Evolutionary conservation across 2,113 vertebrate species (phyloP).

Genomic region (Aptenodytes forsteri): DNA sequence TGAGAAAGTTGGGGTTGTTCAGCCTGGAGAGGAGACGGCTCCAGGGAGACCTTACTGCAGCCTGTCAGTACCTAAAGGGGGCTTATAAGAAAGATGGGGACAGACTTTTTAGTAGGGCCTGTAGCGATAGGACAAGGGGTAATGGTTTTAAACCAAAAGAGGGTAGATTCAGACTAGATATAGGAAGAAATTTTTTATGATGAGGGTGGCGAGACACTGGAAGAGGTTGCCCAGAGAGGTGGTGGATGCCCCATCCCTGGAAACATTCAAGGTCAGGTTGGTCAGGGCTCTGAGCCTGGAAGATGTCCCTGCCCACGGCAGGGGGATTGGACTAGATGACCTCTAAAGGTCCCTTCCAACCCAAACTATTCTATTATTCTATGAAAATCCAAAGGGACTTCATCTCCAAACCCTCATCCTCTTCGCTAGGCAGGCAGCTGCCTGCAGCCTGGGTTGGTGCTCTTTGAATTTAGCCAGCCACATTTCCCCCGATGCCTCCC

Average conservation of each 20-base stretch:
- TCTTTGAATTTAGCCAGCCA: background rate
- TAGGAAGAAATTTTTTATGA: fast-evolving
- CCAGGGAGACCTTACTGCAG: background rate
- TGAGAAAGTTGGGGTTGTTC: background rate
- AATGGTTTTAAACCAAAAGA: background rate
- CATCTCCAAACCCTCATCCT: fast-evolving
- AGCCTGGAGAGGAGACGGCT: background rate
- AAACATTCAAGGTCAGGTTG: fast-evolving
- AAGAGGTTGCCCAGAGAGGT: background rate
- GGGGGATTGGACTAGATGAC: no score
- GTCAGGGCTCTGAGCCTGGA: fast-evolving
- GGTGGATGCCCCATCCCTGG: background rate
- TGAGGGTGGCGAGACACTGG: background rate
- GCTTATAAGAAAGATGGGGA: background rate
- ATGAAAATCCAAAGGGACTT: background rate
- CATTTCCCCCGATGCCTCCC: fast-evolving
- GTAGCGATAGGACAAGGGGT: no score
- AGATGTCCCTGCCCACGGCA: fast-evolving
- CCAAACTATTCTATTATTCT: no score
- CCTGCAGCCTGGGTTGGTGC: background rate
- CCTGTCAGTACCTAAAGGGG: background rate
- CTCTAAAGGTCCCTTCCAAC: background rate
- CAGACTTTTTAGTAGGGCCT: no score
- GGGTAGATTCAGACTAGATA: no score
- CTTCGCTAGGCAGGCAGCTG: background rate